phyloP scores from a whole-genome alignment of 1,140 invertebrate genomes.

The Anoplolepis gracilipes region DNA sequence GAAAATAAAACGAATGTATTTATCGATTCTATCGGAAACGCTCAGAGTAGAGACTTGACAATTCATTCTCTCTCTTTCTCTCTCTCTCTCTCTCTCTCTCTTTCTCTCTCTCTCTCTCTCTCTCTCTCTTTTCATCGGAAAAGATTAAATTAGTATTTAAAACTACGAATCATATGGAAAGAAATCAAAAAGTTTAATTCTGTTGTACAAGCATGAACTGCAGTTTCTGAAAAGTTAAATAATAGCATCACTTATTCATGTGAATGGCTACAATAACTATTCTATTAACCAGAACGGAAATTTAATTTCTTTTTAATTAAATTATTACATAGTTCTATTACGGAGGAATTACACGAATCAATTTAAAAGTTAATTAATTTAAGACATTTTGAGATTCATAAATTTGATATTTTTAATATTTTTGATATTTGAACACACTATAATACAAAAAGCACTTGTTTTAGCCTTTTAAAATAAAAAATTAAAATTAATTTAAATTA shows the following conservation, averaged over 20 bases:
- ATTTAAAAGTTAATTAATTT: no score
- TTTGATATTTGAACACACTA: no score
- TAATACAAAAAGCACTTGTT: no score
- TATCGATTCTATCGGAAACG: background rate
- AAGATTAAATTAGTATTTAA: conserved; percentile 29
- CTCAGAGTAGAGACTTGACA: background rate
- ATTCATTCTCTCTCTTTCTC: no score
- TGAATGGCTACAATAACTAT: background rate
- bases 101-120: no score
- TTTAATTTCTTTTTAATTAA: background rate
- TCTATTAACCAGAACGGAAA: background rate
- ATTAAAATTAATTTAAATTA: no score
- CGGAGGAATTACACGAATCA: no score
- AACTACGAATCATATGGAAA: background rate
- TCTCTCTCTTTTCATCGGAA: no score
- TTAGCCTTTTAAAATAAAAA: no score
- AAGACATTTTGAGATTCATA: no score
- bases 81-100: no score
- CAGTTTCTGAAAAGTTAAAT: background rate
- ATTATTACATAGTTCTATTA: background rate
- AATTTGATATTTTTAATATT: no score
- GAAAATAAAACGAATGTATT: conserved; percentile 8
- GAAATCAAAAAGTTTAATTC: background rate
- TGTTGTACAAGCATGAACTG: background rate
- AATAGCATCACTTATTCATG: background rate